Evolutionary conservation across 2,888 invertebrate species (phyloP).

Genomic region (Bugula neritina): DNA sequence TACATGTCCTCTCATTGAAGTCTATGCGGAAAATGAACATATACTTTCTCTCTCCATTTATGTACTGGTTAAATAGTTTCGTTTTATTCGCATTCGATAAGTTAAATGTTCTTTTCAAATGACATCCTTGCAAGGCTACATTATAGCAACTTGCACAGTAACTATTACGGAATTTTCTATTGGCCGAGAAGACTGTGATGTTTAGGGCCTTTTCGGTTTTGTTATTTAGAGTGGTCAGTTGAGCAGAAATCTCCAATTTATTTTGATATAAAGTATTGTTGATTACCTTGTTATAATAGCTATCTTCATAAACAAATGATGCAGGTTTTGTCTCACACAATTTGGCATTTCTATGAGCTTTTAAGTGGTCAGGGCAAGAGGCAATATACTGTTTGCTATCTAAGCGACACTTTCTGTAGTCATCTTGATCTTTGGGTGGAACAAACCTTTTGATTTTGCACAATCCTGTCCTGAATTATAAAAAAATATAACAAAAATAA

Average conservation of each 20-base stretch:
- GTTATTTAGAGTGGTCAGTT: neutral
- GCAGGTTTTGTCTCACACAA: neutral
- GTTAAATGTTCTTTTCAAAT: neutral
- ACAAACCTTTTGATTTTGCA: neutral
- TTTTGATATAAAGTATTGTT: no score
- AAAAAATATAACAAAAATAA: no score
- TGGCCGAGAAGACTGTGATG: neutral
- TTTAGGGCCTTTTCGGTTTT: neutral
- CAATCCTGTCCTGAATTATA: neutral
- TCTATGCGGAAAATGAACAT: neutral
- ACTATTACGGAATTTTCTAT: neutral
- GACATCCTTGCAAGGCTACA: neutral
- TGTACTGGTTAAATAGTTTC: neutral
- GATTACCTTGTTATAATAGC: neutral
- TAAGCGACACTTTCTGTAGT: neutral
- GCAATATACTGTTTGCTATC: neutral
- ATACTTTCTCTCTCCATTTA: neutral
- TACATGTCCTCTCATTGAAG: neutral
- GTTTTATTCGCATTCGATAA: neutral
- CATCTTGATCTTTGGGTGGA: neutral
- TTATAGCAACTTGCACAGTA: conserved; percentile 3
- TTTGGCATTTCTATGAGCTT: neutral
- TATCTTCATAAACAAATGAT: conserved; percentile 8
- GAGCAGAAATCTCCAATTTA: neutral
- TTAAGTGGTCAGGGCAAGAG: neutral